Base-by-base conservation (phyloP, 2,797 vertebrate genomes). In the Emydoidea blandingii region DNA sequence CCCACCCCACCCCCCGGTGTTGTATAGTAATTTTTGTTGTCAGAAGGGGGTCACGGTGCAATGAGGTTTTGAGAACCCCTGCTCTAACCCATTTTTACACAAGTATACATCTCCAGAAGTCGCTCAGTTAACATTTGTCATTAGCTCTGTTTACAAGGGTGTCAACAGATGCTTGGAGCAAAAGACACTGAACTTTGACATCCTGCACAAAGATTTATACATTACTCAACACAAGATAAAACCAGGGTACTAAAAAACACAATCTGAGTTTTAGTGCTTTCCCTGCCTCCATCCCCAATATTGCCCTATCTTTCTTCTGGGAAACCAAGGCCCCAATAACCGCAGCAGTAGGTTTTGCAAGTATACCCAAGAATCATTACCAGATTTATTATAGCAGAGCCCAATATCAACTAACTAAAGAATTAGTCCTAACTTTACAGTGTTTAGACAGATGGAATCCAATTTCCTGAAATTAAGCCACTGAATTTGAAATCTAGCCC, bases 41-140 rank as follows among this genome's bases (percentile, higher is more conserved):
- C 23, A 54, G 4, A 54, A 54, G 54, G 21, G 4, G 54, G 54
- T 25, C 54, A 23, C 8, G 23, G 54, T 54, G 54, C 21, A 54
- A 25, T 54, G 54, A 54, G 23, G 21, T 11, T 54, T 54, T 54
- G 54, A 54, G 54, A 59, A 59, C 98, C 96, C 93, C 95, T 96
- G 98, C 47, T 96, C 85, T 47, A 29, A n/a, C 31, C 81, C 91
- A 92, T 85, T 94, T 95, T 96, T 94, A 72, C 47, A 10, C 72
- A 47, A 87, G 59, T 23, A 80, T 62, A 72, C 27, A 79, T 90
- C 90, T 93, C 94, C 88, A 80, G 7, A 21, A 56, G 41, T n/a
- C 59, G 2, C 85, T 95, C 92, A 8, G 89, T 87, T 80, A 89
- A 81, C 97, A 98, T 98, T 97, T 98, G 98, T 97, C 95, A 88